Evolutionary conservation across 1,140 invertebrate species (phyloP).

Genomic region (Trachymyrmex septentrionalis): DNA sequence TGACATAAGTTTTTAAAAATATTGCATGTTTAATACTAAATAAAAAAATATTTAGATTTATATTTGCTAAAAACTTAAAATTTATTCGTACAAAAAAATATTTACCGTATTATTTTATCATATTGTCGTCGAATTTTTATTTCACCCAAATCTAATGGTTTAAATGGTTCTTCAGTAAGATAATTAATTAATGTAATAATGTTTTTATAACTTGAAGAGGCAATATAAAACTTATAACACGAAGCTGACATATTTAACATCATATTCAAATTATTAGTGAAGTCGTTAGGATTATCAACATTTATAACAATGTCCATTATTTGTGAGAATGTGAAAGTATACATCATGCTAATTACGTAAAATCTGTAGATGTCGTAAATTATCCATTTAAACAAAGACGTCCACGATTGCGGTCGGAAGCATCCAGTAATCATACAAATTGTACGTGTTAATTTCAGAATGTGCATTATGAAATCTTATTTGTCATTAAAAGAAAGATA

Average conservation of each 20-base stretch:
- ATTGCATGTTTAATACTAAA: not conserved
- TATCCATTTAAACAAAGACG: not conserved
- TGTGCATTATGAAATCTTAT: slow-evolving; percentile 20
- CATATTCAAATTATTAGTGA: slow-evolving; percentile 71
- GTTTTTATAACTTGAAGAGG: slow-evolving; percentile 35
- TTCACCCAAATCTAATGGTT: slow-evolving; percentile 54
- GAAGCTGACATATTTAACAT: slow-evolving; percentile 45
- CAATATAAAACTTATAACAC: slow-evolving; percentile 54
- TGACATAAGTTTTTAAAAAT: too few species aligned
- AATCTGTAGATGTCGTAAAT: slow-evolving; percentile 34
- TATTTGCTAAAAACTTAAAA: not conserved
- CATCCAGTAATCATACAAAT: slow-evolving; percentile 48
- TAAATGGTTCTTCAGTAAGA: slow-evolving; percentile 47
- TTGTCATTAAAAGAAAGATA: not conserved
- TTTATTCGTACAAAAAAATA: slow-evolving; percentile 4
- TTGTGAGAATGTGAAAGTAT: not conserved
- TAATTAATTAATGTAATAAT: slow-evolving; percentile 44
- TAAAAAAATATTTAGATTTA: not conserved
- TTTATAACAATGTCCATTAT: slow-evolving; percentile 35
- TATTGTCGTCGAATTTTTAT: slow-evolving; percentile 57
- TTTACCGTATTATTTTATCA: slow-evolving; percentile 65
- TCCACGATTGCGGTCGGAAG: slow-evolving; percentile 33
- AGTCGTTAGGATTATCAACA: slow-evolving; percentile 54
- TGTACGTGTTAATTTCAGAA: not conserved
- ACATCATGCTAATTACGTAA: not conserved